phyloP scores from a whole-genome alignment of 2,113 vertebrate genomes.

The Daphoenositta chrysoptera region DNA sequence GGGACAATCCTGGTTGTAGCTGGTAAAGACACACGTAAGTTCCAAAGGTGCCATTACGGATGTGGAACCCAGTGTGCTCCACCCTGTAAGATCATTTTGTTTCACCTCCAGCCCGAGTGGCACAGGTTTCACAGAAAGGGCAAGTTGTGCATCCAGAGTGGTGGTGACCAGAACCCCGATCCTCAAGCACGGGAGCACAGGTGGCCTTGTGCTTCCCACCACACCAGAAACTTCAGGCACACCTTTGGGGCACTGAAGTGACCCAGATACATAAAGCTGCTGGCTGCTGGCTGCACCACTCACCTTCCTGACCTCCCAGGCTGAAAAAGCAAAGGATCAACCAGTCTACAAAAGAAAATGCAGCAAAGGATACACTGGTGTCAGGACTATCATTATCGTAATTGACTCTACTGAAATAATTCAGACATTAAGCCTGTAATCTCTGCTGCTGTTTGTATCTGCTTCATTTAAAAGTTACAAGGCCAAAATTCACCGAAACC shows the following conservation, averaged over 20 bases:
- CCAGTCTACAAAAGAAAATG: neutral
- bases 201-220: neutral
- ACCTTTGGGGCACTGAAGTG: neutral
- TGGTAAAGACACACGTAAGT: neutral
- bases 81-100: neutral
- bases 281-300: conserved; percentile 16
- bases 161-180: neutral
- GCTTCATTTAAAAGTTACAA: conserved; percentile 12
- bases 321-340: conserved; percentile 7
- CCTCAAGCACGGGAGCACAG: neutral
- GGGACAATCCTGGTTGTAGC: neutral
- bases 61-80: neutral
- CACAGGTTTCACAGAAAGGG: neutral
- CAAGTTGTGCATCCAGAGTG: neutral
- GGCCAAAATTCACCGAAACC: neutral
- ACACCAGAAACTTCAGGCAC: neutral
- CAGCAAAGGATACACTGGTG: neutral
- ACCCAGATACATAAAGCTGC: neutral
- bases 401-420: neutral
- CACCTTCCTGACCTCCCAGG: conserved; percentile 18
- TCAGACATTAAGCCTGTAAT: conserved; percentile 35
- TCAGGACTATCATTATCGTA: conserved; percentile 17
- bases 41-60: neutral
- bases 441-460: conserved; percentile 3
- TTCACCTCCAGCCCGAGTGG: neutral